Percentiles rank a stretch among this genome's conserved stretches.
Evolutionary conservation across 2,113 vertebrate genomes (phyloP).

Genomic region (Coreoperca whiteheadi): DNA sequence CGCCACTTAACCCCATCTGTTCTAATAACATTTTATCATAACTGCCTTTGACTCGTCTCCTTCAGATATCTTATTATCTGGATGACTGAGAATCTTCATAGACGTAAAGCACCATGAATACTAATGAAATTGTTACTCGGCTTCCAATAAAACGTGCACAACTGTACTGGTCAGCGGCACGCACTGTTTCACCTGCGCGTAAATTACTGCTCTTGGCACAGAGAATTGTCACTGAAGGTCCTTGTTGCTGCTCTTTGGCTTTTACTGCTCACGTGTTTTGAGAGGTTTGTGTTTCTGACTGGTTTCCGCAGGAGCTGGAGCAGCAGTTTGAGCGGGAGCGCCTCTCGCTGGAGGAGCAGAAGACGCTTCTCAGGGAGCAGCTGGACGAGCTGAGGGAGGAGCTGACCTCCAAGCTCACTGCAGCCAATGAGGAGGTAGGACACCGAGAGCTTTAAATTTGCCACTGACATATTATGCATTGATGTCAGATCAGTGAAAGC

Average conservation of each 20-base stretch:
- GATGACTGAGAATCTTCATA: conserved; percentile 1
- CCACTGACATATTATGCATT: background rate
- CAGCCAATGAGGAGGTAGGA: conserved; percentile 91
- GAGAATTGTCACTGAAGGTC: background rate
- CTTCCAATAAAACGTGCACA: background rate
- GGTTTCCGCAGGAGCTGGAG: conserved; percentile 90
- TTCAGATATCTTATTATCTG: background rate
- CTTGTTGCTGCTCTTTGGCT: background rate
- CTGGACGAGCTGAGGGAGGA: conserved; percentile 91
- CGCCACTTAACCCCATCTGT: background rate
- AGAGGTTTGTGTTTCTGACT: conserved; percentile 15
- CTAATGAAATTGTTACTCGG: background rate
- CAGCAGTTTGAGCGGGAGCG: conserved; percentile 94
- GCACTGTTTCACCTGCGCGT: background rate
- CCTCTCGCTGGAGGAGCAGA: conserved; percentile 91
- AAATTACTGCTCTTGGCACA: background rate
- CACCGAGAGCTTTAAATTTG: background rate
- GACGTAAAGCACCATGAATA: conserved; percentile 4
- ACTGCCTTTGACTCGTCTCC: background rate
- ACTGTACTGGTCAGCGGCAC: background rate
- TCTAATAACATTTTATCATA: background rate
- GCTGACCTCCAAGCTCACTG: conserved; percentile 88
- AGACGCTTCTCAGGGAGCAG: conserved; percentile 89
- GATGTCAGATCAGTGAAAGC: background rate
- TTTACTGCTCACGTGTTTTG: background rate